Evolutionary conservation across 2,113 vertebrate species (phyloP).

Genomic region (Erythrocercus mccallii): DNA sequence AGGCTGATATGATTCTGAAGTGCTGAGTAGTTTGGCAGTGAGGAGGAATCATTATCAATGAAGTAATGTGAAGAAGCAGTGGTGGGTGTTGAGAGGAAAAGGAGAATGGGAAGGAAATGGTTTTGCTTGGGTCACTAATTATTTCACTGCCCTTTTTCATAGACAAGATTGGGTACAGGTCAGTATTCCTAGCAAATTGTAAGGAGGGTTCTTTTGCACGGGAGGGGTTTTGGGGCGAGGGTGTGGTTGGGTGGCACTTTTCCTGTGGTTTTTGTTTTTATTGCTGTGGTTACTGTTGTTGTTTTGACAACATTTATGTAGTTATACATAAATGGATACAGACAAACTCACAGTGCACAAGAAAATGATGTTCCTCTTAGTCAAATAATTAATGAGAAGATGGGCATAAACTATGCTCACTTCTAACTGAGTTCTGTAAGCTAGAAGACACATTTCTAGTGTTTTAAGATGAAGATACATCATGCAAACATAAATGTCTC

Average conservation of each 20-base stretch:
- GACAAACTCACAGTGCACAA: neutral
- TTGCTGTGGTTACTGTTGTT: neutral
- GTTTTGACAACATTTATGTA: neutral
- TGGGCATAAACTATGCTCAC: neutral
- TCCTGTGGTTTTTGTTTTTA: neutral
- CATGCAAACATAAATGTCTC: neutral
- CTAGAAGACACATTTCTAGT: neutral
- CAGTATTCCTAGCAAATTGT: neutral
- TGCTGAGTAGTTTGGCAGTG: neutral
- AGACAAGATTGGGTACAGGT: neutral
- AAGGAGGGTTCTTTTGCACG: accelerated
- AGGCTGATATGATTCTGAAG: neutral
- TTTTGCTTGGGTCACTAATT: neutral
- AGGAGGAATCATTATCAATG: neutral
- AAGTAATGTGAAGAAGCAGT: neutral
- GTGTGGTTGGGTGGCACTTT: neutral
- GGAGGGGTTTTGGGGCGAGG: accelerated
- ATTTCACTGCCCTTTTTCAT: neutral
- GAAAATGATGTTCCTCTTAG: neutral
- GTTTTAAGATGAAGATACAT: neutral
- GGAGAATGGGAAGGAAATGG: neutral
- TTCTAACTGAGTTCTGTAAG: neutral
- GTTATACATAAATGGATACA: neutral
- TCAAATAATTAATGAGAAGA: neutral
- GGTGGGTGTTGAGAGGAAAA: neutral